Conservation (phyloP, 2,797 vertebrate genomes). For the Poeciliopsis turneri region DNA sequence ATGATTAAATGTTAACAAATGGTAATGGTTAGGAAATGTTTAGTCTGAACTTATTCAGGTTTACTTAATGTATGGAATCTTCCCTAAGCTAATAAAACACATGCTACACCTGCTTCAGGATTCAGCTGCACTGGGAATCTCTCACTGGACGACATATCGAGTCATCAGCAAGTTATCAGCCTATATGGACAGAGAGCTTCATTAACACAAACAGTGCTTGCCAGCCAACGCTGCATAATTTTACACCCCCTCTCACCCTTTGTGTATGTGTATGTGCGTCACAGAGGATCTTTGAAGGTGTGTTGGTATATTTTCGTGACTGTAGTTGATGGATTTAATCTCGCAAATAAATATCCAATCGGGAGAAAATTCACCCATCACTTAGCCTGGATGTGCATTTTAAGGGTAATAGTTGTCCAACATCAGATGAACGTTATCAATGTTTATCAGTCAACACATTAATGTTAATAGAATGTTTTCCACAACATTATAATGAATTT, state of each 20-base stretch:
- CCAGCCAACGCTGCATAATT: slow-evolving; percentile 77
- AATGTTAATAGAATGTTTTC: slow-evolving; percentile 1
- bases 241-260: slow-evolving; percentile 67
- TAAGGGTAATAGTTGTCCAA: not conserved
- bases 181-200: slow-evolving; percentile 76
- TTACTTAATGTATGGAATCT: not conserved
- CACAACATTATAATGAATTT: slow-evolving; percentile 4
- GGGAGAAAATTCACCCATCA: slow-evolving; percentile 9
- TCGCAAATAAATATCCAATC: slow-evolving; percentile 10
- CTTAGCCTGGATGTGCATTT: slow-evolving; percentile 14
- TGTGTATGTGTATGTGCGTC: slow-evolving; percentile 23
- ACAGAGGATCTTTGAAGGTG: slow-evolving; percentile 37
- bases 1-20: not conserved
- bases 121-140: slow-evolving; percentile 62
- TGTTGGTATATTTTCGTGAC: slow-evolving; percentile 28
- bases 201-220: slow-evolving; percentile 71
- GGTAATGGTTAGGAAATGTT: slow-evolving; percentile 1
- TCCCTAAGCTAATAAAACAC: slow-evolving; percentile 35
- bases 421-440: not conserved
- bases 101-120: slow-evolving; percentile 60
- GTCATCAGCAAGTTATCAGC: slow-evolving; percentile 77
- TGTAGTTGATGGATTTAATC: slow-evolving; percentile 33
- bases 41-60: slow-evolving; percentile 5
- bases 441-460: not conserved
- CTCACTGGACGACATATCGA: slow-evolving; percentile 66